Conservation (phyloP, 1,140 invertebrate genomes). For the Heliconius melpomene region DNA sequence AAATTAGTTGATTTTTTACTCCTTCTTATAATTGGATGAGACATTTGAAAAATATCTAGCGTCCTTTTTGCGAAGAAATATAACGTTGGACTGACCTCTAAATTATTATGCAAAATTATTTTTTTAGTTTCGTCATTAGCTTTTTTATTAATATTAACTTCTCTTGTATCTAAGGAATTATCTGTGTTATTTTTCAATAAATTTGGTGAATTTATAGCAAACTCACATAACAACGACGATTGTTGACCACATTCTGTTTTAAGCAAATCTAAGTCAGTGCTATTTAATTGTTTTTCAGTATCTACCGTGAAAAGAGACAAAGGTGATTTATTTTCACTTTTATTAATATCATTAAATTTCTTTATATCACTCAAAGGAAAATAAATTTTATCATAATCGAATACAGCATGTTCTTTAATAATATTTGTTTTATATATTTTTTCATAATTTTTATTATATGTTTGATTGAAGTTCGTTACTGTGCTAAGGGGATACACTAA, state of each 20-base stretch:
- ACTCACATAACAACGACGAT: constrained; percentile 44
- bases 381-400: neutral
- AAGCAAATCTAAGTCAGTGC: constrained; percentile 49
- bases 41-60: neutral
- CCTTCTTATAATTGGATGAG: constrained; percentile 47
- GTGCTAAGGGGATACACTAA: constrained; percentile 24
- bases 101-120: constrained; percentile 2
- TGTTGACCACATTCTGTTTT: constrained; percentile 24
- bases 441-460: neutral
- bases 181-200: constrained; percentile 17
- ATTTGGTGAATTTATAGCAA: constrained; percentile 41
- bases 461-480: neutral
- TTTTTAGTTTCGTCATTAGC: constrained; percentile 16
- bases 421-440: neutral
- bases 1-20: constrained; percentile 70
- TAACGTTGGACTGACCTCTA: constrained; percentile 27
- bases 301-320: constrained; percentile 41
- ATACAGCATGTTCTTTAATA: neutral
- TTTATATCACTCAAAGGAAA: neutral
- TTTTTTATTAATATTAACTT: neutral
- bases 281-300: constrained; percentile 50
- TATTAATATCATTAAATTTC: neutral
- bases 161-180: neutral
- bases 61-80: constrained; percentile 45
- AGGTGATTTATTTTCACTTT: constrained; percentile 29